Evolutionary conservation across 2,888 invertebrate genomes (phyloP), one percentile per base, ranked within the genome.

Genomic region (Tupiocoris notatus): DNA sequence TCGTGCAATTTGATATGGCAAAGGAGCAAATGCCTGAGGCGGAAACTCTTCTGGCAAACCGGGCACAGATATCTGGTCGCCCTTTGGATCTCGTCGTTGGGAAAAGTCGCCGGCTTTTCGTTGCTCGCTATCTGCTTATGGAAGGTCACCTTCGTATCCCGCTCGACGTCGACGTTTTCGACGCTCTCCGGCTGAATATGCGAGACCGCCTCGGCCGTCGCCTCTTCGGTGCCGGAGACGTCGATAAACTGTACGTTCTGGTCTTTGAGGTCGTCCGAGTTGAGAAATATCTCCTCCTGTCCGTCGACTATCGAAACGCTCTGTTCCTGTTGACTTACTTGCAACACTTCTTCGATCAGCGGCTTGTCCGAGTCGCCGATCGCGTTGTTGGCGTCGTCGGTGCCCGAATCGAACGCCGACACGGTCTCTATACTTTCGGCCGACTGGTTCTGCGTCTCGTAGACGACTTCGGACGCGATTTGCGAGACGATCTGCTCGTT

Each of bases 1-100:
- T 70, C 70, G 70, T 70, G 70, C 58, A 70, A 20, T 70, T 70
- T 70, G 7, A 70, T 59, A 25, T 70, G 70, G 20, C 70, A 70
- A 12, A 70, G 23, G 1, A 70, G 25, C 61, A 70, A 59, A 24
- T 70, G 70, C 61, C 58, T 70, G n/a, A 59, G 70, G 24, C 70
- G 70, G 21, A 70, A 70, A 23, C 70, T 70, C 25, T 70, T 70
- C 70, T 70, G 54, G 16, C 70, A 70, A 20, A 70, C 70, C n/a
- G 70, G 70, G 54, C 70, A 70, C 20, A 70, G 18, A 70, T 58
- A 70, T 12, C 70, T 23, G 0, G 70, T 70, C 3, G 39, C 39
- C n/a, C 59, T 3, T 59, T 58, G 17, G 1, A 25, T 23, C 17
- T 70, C 70, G 1, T 70, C 70, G 23, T 58, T 59, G 0, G 59